These are phyloP conservation scores for Andrena bicolor DNA, from an alignment of 2,888 invertebrate species.

Conservation along the genomic window DNA sequence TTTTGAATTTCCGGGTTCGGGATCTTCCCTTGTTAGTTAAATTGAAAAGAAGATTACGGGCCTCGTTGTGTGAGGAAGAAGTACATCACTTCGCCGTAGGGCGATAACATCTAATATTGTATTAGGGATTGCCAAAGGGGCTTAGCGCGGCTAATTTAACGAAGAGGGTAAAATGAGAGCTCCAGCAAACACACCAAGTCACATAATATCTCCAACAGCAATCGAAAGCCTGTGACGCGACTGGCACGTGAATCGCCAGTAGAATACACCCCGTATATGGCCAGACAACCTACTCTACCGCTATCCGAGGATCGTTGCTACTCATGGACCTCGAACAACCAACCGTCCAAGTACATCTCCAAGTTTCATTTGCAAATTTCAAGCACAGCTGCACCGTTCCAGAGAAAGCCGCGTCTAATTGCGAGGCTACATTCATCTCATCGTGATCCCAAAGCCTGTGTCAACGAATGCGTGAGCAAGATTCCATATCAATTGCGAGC, in stretches of 20 bases:
- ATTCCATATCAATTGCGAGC: conserved; percentile 14
- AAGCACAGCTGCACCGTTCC: not conserved
- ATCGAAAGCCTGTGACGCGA: conserved; percentile 36
- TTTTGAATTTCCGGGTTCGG: too few relatives aligned
- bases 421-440: not conserved
- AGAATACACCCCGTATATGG: conserved; percentile 13
- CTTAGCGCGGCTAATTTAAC: not conserved
- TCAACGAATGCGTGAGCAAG: not conserved
- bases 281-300: not conserved
- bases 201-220: conserved; percentile 29
- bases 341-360: too few relatives aligned
- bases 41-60: too few relatives aligned
- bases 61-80: not conserved
- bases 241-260: conserved; percentile 25
- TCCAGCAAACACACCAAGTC: conserved; percentile 21
- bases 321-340: too few relatives aligned
- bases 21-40: too few relatives aligned
- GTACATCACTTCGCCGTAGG: not conserved
- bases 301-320: not conserved
- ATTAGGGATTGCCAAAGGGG: not conserved
- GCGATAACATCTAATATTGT: conserved; percentile 4
- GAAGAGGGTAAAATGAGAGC: not conserved
- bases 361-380: too few relatives aligned
- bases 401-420: not conserved
- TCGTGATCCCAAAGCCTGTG: not conserved